Evolutionary conservation across 2,797 vertebrate species (phyloP).

Genomic region (Dicrostonyx torquatus): DNA sequence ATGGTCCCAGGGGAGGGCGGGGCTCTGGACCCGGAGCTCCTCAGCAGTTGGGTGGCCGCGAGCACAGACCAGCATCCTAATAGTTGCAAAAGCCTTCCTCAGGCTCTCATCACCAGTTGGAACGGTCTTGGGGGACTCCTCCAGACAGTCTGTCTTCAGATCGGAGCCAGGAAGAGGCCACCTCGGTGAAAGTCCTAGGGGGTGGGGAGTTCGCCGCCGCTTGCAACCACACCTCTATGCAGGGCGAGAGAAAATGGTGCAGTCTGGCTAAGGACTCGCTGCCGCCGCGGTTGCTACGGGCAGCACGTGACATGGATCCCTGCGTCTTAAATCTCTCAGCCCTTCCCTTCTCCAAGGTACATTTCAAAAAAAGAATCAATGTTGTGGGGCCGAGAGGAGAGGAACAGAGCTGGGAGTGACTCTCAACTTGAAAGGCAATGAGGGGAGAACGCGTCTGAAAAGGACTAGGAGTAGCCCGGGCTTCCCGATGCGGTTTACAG

Average conservation of each 20-base stretch:
- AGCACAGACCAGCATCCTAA: constrained; percentile 81
- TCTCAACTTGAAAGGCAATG: constrained; percentile 48
- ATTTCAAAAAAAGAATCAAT: constrained; percentile 42
- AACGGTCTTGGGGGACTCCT: constrained; percentile 84
- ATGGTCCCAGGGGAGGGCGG: constrained; percentile 63
- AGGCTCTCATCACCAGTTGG: constrained; percentile 78
- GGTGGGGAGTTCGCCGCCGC: constrained; percentile 74
- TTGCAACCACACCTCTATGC: constrained; percentile 83
- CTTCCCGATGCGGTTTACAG: constrained; percentile 73
- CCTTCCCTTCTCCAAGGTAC: constrained; percentile 40
- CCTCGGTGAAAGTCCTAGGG: constrained; percentile 76
- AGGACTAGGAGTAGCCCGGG: constrained; percentile 56
- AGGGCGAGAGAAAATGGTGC: constrained; percentile 89
- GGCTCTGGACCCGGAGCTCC: constrained; percentile 75
- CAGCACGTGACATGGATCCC: constrained; percentile 72
- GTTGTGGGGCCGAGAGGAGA: constrained; percentile 4
- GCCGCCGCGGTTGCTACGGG: constrained; percentile 73
- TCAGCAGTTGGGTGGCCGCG: constrained; percentile 74
- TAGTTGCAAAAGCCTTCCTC: constrained; percentile 79
- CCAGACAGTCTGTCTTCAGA: constrained; percentile 83
- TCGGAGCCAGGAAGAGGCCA: constrained; percentile 86
- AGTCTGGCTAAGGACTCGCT: constrained; percentile 86
- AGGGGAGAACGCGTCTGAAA: constrained; percentile 31
- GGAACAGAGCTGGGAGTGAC: constrained; percentile 42
- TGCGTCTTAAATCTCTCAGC: constrained; percentile 50